Evolutionary conservation across 2,888 invertebrate species (phyloP), one percentile per base, ranked within the genome.

Genomic region (Polymixis flavicincta): DNA sequence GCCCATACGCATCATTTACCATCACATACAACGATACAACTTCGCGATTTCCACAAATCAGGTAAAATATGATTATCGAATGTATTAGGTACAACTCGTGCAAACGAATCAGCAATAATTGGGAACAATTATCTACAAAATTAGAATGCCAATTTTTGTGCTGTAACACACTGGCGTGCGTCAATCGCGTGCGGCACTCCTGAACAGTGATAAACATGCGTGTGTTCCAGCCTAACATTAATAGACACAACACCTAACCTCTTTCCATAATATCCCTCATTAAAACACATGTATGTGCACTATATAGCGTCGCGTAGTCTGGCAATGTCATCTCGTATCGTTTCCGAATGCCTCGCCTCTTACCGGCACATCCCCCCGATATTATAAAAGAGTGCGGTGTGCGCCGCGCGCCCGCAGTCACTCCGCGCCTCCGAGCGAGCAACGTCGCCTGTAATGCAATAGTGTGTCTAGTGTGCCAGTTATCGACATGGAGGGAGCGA

Each of bases 381-480:
- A 92, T 95, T 94, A 96, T 96, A 96, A 94, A 96, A 96, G 93
- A 89, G 89, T 85, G 87, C 84, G 54, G 80, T 50, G 32, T 52
- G 76, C 90, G 93, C 92, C 95, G 96, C 96, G 96, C 96, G 96
- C 93, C 90, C 93, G 94, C 96, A 96, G 96, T 96, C 87, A 90
- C 90, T 87, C 89, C 93, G 92, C 92, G 94, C 92, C 91, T 92
- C 91, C 92, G 94, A 93, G 93, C 93, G 93, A 93, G 89, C 89
- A 93, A 91, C 94, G 92, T 95, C 92, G 89, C 91, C 89, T 92
- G 93, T 94, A 91, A 95, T 94, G 94, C 92, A 90, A 92, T 92
- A 94, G 92, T 91, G 90, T 90, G 89, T 89, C 89, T 91, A 81
- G 81, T 81, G 81, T 82, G 85, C 90, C 71, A 92, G 90, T 91